Base-by-base conservation (phyloP, 2,888 invertebrate species). In the Dicycla oo region DNA sequence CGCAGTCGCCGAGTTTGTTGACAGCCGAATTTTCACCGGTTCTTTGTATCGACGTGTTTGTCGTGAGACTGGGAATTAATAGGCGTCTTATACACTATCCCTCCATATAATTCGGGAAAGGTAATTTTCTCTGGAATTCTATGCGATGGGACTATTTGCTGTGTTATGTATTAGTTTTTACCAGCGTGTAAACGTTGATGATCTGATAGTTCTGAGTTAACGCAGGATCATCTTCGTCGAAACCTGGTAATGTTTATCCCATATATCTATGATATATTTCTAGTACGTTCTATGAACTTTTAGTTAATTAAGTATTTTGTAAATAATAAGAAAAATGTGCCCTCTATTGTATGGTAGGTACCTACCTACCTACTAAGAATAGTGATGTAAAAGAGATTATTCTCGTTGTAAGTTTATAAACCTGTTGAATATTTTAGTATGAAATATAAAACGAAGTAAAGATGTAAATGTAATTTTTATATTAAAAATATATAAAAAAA, bases 241-340 rank as follows among this genome's bases (percentile, higher is more conserved):
- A 95, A 96, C 96, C 96, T 96, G 97, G 97, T 97, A 97, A 97
- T 97, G 97, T 97, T 98, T 97, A 97, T 98, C 98, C 98, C 98
- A 98, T 98, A 98, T 98, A 98, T 98, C 98, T 98, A 98, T 98
- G 98, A 98, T 98, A 98, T 98, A 98, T 98, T 97, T 97, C 96
- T 96, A 96, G 98, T 98, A 98, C 97, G 98, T 98, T 98, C 98
- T 98, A 98, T 98, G 98, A 98, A 98, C 98, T 94, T 92, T 91
- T 95, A 95, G 93, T 62, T 90, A 82, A 64, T 69, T 91, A 92
- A 93, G 91, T 56, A 95, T 92, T 83, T 76, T 95, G 93, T 95
- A 94, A 91, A 94, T 92, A 91, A 81, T 81, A 86, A 76, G 67
- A 75, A 83, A 82, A 83, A 69, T 58, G 82, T 86, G 74, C 73